A percentile compares a stretch with the other conserved stretches of the same genome.
Conservation (phyloP, 2,113 vertebrate species). For the Xyliphius kryptos region DNA sequence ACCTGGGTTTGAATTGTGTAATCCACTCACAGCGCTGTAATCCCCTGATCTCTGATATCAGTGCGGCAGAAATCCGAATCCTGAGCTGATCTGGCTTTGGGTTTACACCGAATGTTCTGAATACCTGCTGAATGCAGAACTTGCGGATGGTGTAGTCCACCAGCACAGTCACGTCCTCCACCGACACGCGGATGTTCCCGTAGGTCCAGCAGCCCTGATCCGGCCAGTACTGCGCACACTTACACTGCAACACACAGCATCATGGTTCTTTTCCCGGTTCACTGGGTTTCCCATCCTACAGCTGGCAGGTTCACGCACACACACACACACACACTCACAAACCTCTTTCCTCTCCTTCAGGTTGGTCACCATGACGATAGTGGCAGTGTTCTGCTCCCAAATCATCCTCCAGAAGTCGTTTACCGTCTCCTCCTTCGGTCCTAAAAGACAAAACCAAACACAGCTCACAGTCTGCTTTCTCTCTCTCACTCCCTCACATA, state of each 20-base stretch:
- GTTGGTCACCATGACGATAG: constrained; percentile 98
- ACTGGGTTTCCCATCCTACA: not conserved
- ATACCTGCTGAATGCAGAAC: constrained; percentile 97
- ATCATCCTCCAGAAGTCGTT: constrained; percentile 99
- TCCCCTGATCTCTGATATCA: too few relatives aligned
- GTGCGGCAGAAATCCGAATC: too few relatives aligned
- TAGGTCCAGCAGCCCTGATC: constrained; percentile 99
- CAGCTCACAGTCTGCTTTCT: not conserved
- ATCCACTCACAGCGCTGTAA: too few relatives aligned
- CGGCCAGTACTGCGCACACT: constrained; percentile 98
- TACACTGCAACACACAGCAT: constrained; percentile 68
- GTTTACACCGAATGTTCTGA: not conserved
- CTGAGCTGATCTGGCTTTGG: too few relatives aligned
- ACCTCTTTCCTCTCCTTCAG: constrained; percentile 98
- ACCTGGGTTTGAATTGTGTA: too few relatives aligned
- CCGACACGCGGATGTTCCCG: constrained; percentile 92
- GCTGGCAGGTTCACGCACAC: not conserved
- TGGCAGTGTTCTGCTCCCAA: constrained; percentile 98
- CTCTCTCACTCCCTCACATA: not conserved
- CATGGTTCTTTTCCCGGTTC: too few relatives aligned
- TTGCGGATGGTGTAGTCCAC: constrained; percentile 97
- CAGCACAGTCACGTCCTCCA: constrained; percentile 89
- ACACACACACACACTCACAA: constrained; percentile 10
- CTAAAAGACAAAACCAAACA: constrained; percentile 56
- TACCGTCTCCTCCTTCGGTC: constrained; percentile 97